Conservation (phyloP, 2,888 invertebrate species). For the Pandemis heparana region DNA sequence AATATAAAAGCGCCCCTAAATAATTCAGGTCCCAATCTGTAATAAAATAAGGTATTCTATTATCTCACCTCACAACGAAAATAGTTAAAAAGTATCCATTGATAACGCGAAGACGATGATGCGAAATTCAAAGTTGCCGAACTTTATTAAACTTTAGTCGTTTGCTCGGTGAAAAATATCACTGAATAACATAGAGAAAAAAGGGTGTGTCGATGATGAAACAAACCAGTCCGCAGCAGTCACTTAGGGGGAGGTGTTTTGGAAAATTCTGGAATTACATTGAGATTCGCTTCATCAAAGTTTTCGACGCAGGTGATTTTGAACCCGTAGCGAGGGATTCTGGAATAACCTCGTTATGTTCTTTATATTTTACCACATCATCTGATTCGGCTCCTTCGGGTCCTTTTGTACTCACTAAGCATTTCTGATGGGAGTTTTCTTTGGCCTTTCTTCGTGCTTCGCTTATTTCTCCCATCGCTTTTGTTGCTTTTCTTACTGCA, state of each 20-base stretch:
- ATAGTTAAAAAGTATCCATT: slow-evolving; percentile 43
- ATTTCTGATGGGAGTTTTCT: no score
- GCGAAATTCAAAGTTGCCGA: slow-evolving; percentile 37
- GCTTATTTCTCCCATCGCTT: no score
- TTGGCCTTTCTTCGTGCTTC: no score
- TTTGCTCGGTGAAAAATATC: slow-evolving; percentile 42
- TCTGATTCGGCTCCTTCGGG: background rate
- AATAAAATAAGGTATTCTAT: slow-evolving; percentile 42
- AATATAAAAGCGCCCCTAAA: background rate
- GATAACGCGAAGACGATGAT: slow-evolving; percentile 41
- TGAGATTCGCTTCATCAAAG: slow-evolving; percentile 62
- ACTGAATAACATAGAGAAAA: slow-evolving; percentile 39
- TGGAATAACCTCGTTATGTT: slow-evolving; percentile 11
- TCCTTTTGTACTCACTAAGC: no score
- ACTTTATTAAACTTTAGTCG: slow-evolving; percentile 41
- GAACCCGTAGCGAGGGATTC: background rate
- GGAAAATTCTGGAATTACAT: slow-evolving; percentile 55
- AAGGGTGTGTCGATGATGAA: slow-evolving; percentile 39
- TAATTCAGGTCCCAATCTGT: slow-evolving; percentile 21
- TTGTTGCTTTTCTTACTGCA: no score
- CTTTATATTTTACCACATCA: background rate
- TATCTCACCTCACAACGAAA: slow-evolving; percentile 38
- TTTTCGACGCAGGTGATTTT: slow-evolving; percentile 61
- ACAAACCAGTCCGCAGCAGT: slow-evolving; percentile 44
- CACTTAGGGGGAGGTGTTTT: slow-evolving; percentile 41